Percentiles rank a stretch among this genome's conserved stretches.
phyloP scores from a whole-genome alignment of 2,888 invertebrate genomes.

The Coenonympha glycerion region DNA sequence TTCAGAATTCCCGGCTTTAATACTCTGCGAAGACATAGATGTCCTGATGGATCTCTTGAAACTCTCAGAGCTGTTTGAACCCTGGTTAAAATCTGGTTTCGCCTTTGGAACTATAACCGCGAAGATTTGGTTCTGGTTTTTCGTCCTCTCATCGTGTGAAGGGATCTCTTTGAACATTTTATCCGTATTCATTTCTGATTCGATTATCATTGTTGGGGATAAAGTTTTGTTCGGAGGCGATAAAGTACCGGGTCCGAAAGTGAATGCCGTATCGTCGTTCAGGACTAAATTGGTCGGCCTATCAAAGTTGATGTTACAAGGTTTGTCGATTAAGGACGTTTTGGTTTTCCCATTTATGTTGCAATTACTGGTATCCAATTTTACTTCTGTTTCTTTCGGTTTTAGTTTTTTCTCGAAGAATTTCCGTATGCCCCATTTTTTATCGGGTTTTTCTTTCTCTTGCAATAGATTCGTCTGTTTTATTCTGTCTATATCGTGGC shows the following conservation, averaged over 20 bases:
- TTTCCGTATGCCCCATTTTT: conserved; percentile 61
- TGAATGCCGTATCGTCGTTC: conserved; percentile 45
- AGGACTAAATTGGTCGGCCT: conserved; percentile 55
- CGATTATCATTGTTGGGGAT: conserved; percentile 64
- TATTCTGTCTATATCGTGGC: conserved; percentile 47
- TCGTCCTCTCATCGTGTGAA: conserved; percentile 41
- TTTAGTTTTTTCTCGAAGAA: conserved; percentile 60
- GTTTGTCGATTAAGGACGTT: conserved; percentile 57
- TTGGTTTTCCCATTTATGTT: conserved; percentile 39
- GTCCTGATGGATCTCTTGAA: conserved; percentile 51
- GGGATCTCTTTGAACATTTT: conserved; percentile 68
- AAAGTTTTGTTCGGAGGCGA: conserved; percentile 69
- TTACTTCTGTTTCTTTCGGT: conserved; percentile 74
- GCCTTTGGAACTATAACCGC: conserved; percentile 70
- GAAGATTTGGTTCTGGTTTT: conserved; percentile 63
- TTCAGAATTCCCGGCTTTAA: conserved; percentile 54
- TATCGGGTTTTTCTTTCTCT: conserved; percentile 53
- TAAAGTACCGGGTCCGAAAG: conserved; percentile 57
- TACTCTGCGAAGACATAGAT: conserved; percentile 57
- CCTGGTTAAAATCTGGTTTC: conserved; percentile 41
- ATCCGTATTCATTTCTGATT: conserved; percentile 51
- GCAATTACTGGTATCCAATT: conserved; percentile 48
- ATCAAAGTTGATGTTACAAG: conserved; percentile 43
- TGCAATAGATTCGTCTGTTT: conserved; percentile 66
- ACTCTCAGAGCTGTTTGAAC: conserved; percentile 62